These are phyloP conservation scores for Drosophila tsacasi DNA, from an alignment of 1,140 invertebrate species.

Conservation along the genomic window DNA sequence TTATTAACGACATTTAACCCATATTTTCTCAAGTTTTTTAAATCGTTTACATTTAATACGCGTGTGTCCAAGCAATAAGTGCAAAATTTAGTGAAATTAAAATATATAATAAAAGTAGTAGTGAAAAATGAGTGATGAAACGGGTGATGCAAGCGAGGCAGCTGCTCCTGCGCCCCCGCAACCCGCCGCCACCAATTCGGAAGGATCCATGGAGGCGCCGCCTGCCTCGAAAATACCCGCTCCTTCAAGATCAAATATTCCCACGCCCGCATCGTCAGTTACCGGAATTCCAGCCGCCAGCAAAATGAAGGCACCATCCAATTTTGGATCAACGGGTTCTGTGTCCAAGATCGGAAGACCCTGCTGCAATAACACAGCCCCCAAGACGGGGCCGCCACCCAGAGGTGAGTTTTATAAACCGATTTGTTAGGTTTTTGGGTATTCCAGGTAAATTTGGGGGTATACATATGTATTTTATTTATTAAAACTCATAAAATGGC, in stretches of 20 bases:
- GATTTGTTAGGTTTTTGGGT: neutral
- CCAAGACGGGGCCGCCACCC: constrained; percentile 76
- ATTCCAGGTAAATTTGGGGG: constrained; percentile 2
- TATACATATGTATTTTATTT: neutral
- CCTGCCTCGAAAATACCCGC: constrained; percentile 37
- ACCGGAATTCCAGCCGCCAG: constrained; percentile 65
- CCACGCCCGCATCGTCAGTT: constrained; percentile 60
- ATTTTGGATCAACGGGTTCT: constrained; percentile 58
- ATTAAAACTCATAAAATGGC: neutral
- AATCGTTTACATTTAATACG: constrained; percentile 55
- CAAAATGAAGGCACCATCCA: constrained; percentile 63
- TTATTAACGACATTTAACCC: neutral
- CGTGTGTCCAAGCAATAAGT: constrained; percentile 63
- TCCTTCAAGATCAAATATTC: constrained; percentile 58
- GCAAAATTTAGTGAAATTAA: constrained; percentile 56
- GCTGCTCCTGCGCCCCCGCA: constrained; percentile 7
- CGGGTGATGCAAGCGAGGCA: constrained; percentile 10
- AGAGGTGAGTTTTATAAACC: constrained; percentile 61
- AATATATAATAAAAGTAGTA: constrained; percentile 10
- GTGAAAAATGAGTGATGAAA: constrained; percentile 39
- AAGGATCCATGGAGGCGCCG: constrained; percentile 1
- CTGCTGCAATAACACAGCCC: constrained; percentile 71
- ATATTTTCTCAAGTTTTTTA: constrained; percentile 37
- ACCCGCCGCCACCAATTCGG: constrained; percentile 6
- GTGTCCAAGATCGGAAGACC: constrained; percentile 77